Evolutionary conservation across 2,888 invertebrate genomes (phyloP), one percentile per base, ranked within the genome.

Genomic region (Toxonevra muliebris): DNA sequence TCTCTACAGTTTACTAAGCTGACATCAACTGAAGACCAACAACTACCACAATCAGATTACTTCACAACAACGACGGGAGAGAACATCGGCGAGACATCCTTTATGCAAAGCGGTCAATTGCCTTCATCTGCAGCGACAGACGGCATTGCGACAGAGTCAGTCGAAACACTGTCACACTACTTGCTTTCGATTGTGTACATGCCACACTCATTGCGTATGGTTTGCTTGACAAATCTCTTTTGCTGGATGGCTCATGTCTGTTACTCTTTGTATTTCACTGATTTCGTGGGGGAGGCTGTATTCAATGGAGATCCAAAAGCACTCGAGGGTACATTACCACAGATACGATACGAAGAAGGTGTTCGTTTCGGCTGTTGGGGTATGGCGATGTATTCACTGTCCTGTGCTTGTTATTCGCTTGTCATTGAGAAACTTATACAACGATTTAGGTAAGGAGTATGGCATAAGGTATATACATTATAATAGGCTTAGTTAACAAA

Each of bases 211-310:
- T 87, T 97, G 73, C 88, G 92, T 43, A 90, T 95, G 79, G 89
- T 97, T 12, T 97, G 97, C 79, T 82, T 96, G 71, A 97, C 97
- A 13, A 97, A 97, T 87, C 88, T 97, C 45, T 97, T 97, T 86
- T 97, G 96, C 81, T 98, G 97, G 97, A 97, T 97, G 96, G 95
- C 97, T 0, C 93, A 98, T 76, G 96, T 98, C 55, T 97, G 97
- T 84, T 98, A 97, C 82, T 97, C 97, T 0, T 87, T 98, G 8
- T 97, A 97, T 85, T 97, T 98, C 84, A 98, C 97, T 0, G 97
- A 97, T 86, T 98, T 97, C 80, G 97, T 85, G 53, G 83, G 84
- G 0, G 85, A 84, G 73, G 82, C 85, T 43, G 83, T 84, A 57
- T 84, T 82, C 61, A 78, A 79, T 53, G 84, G 84, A 11, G 78